These are phyloP conservation scores for Tragelaphus scriptus DNA, from an alignment of 2,113 vertebrate species.

Conservation along the genomic window DNA sequence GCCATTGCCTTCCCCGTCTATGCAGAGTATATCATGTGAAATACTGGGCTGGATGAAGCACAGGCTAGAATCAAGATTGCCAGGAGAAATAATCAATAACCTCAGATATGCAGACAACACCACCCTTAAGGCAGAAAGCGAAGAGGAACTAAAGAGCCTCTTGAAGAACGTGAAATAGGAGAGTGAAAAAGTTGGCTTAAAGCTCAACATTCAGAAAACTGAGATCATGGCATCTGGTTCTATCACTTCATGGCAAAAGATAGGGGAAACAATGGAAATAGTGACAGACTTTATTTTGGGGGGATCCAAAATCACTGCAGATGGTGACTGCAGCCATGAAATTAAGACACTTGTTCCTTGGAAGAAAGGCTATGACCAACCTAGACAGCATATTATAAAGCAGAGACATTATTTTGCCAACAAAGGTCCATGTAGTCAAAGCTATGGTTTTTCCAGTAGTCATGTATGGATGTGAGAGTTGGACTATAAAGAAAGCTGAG, in stretches of 20 bases:
- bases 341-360: neutral
- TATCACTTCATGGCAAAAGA: neutral
- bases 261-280: neutral
- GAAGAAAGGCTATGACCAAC: neutral
- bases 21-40: neutral
- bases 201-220: neutral
- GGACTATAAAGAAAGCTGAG: neutral
- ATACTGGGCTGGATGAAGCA: neutral
- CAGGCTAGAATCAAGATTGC: neutral
- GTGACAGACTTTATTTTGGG: neutral
- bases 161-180: neutral
- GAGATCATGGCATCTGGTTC: neutral
- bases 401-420: neutral
- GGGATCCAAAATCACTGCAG: neutral
- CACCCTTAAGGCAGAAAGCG: neutral
- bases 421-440: neutral
- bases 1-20: neutral
- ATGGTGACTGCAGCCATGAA: neutral
- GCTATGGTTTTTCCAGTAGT: neutral
- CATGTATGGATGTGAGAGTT: neutral
- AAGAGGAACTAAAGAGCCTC: neutral
- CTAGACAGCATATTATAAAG: neutral
- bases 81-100: neutral
- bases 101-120: neutral
- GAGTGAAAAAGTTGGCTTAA: neutral